Conservation (phyloP, 92 coral and sea anemone genomes). For the Actinostola sp. region DNA sequence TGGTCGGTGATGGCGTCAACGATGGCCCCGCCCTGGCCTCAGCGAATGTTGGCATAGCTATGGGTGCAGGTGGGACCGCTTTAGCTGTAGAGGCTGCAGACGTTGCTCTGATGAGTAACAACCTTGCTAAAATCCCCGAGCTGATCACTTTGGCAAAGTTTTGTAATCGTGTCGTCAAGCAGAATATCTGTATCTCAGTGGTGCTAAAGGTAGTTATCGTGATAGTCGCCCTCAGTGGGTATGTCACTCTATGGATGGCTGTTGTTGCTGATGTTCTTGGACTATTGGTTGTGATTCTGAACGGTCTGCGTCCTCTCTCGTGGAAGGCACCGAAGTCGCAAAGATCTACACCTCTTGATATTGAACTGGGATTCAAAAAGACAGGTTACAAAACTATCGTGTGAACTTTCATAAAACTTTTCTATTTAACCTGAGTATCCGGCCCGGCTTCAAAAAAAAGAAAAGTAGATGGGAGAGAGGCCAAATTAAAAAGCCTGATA, state of each 20-base stretch:
- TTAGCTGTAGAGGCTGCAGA: slow-evolving; percentile 99
- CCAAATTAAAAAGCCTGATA: too few relatives aligned
- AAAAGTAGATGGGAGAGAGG: too few relatives aligned
- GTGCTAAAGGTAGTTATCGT: slow-evolving; percentile 81
- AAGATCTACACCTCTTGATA: slow-evolving; percentile 17
- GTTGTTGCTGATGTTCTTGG: slow-evolving; percentile 92
- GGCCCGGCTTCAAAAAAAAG: too few relatives aligned
- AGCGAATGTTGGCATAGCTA: slow-evolving; percentile 94
- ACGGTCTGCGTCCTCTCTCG: slow-evolving; percentile 88
- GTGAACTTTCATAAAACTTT: slow-evolving; percentile 1
- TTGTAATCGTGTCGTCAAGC: slow-evolving; percentile 72
- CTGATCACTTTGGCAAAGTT: slow-evolving; percentile 79
- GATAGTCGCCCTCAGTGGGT: slow-evolving; percentile 78
- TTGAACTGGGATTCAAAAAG: slow-evolving; percentile 39
- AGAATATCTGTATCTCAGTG: slow-evolving; percentile 81
- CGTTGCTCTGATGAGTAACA: slow-evolving; percentile 96
- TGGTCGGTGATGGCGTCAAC: slow-evolving; percentile 99
- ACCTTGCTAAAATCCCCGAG: slow-evolving; percentile 93
- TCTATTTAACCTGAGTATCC: too few relatives aligned
- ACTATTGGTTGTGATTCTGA: slow-evolving; percentile 73
- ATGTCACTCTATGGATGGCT: slow-evolving; percentile 92
- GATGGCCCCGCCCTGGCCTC: slow-evolving; percentile 99
- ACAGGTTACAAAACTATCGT: slow-evolving; percentile 38
- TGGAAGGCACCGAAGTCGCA: slow-evolving; percentile 70
- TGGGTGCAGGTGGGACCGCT: slow-evolving; percentile 99